phyloP scores from a whole-genome alignment of 2,113 vertebrate genomes.

The Noturus placidus region DNA sequence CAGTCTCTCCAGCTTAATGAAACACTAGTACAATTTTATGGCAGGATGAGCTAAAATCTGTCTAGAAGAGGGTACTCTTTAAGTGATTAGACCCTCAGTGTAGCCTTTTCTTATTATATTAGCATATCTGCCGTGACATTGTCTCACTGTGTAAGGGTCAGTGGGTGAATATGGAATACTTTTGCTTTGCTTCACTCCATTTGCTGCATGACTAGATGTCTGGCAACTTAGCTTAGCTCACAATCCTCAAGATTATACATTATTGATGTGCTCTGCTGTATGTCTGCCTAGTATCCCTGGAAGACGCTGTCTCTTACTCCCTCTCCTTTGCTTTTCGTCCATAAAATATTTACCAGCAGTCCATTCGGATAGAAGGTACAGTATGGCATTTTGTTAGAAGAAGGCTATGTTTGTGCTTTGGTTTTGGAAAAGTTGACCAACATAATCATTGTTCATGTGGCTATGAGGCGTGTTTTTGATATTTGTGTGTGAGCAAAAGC shows the following conservation, averaged over 20 bases:
- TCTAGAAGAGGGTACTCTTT: background rate
- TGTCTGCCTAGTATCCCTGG: slow-evolving; percentile 53
- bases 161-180: slow-evolving; percentile 59
- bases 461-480: background rate
- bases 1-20: slow-evolving; percentile 45
- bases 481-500: background rate
- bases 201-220: slow-evolving; percentile 49
- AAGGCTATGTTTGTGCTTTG: background rate
- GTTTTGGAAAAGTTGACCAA: slow-evolving; percentile 25
- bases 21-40: slow-evolving; percentile 17
- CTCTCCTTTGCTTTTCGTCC: slow-evolving; percentile 29
- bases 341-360: slow-evolving; percentile 71
- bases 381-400: slow-evolving; percentile 8
- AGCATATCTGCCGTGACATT: background rate
- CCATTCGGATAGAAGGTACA: background rate
- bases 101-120: background rate
- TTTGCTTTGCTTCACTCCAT: slow-evolving; percentile 56
- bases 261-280: slow-evolving; percentile 69
- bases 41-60: background rate
- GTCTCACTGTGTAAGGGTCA: slow-evolving; percentile 19
- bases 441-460: background rate
- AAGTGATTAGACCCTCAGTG: background rate
- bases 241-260: slow-evolving; percentile 57
- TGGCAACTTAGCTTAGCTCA: slow-evolving; percentile 61
- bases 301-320: slow-evolving; percentile 27